Evolutionary conservation across 2,888 invertebrate species (phyloP), one percentile per base, ranked within the genome.

Genomic region (Ornithoptera alexandrae): DNA sequence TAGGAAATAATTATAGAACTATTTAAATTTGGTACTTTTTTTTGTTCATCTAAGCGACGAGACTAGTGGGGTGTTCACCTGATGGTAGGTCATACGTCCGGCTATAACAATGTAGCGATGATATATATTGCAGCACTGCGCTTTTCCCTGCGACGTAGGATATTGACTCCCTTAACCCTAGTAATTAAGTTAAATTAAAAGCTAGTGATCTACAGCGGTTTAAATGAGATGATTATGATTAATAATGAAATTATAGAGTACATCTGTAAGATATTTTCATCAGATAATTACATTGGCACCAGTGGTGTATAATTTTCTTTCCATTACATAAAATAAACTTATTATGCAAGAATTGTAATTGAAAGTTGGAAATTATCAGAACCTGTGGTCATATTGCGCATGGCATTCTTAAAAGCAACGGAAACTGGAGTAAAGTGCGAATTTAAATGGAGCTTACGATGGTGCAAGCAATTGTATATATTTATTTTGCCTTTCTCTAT

Each of bases 351-450:
- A 39, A 53, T 63, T 58, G 57, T 36, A 68, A 39, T 63, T 60
- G 63, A 64, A 68, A 64, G 64, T 68, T 59, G 53, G 68, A 68
- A 68, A 60, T 30, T 61, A 69, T 69, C 65, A 56, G 65, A 61
- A 39, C 63, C 50, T 57, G 10, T 53, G 60, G 57, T 69, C 69
- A 18, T 7, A 2, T 7, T 65, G 62, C 46, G 61, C n/a, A 39
- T 46, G 24, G 65, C 56, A 20, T 69, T 57, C 65, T 65, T 39
- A 18, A 22, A 42, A 60, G 3, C 50, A 42, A 5, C 15, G 39
- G n/a, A 39, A 39, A 68, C 63, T 63, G 50, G n/a, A 1, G 42
- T 7, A 46, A 57, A n/a, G 53, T 18, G n/a, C n/a, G n/a, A 53
- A n/a, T 53, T 53, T 18, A 53, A 53, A n/a, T 20, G 30, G 57